phyloP scores from a whole-genome alignment of 2,888 invertebrate genomes.

The Protula sp. region DNA sequence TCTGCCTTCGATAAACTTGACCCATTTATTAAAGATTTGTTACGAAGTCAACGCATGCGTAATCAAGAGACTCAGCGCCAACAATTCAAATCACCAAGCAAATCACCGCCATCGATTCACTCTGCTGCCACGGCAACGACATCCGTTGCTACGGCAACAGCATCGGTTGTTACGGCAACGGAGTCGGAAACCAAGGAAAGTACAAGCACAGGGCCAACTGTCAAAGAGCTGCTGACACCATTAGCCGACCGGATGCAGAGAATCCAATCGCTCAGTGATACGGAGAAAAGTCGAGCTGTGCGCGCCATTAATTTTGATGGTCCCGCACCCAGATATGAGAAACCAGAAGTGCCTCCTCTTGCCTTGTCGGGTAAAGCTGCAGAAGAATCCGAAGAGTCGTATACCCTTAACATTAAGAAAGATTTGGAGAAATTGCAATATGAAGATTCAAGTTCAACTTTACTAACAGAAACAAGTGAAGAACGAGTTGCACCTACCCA shows the following conservation, averaged over 20 bases:
- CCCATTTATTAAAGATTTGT: not conserved
- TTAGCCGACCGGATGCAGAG: slow-evolving; percentile 7
- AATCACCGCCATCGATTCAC: not conserved
- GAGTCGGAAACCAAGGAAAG: not conserved
- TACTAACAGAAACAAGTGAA: not conserved
- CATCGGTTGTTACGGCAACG: not conserved
- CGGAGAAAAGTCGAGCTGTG: not conserved
- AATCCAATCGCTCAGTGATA: not conserved
- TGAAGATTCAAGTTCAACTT: not conserved
- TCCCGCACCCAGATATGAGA: not conserved
- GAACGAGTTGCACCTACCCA: not conserved
- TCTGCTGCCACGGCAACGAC: not conserved
- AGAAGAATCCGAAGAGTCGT: not conserved
- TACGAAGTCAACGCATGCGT: no score
- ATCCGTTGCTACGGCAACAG: not conserved
- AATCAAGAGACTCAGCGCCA: no score
- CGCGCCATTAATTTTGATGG: slow-evolving; percentile 4
- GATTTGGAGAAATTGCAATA: not conserved
- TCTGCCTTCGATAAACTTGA: not conserved
- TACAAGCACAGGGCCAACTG: not conserved
- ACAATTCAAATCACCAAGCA: not conserved
- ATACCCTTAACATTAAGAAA: not conserved
- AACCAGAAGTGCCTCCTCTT: no score
- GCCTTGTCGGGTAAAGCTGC: not conserved
- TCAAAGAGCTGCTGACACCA: slow-evolving; percentile 7